phyloP scores from a whole-genome alignment of 2,797 vertebrate genomes.

The Lepilemur septentrionalis region DNA sequence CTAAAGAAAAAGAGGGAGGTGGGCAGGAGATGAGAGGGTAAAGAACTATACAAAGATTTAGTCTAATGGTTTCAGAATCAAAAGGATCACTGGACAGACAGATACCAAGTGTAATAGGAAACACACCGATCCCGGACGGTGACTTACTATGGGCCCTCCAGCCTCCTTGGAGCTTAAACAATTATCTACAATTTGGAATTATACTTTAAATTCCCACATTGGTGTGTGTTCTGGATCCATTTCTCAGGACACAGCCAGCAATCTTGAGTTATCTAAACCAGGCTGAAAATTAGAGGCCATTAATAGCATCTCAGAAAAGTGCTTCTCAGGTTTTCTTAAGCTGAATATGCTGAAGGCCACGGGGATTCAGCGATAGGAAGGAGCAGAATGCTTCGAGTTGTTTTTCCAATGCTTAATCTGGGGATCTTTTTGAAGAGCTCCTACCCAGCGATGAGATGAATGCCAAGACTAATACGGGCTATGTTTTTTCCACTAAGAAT shows the following conservation, averaged over 20 bases:
- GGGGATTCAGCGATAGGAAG: conserved; percentile 28
- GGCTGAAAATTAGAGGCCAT: conserved; percentile 54
- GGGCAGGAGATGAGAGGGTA: conserved; percentile 42
- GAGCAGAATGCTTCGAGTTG: conserved; percentile 51
- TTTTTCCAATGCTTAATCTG: conserved; percentile 68
- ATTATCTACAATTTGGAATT: conserved; percentile 81
- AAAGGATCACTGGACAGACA: conserved; percentile 83
- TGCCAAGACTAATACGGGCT: conserved; percentile 47
- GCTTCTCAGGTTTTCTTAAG: conserved; percentile 34
- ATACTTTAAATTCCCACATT: conserved; percentile 80
- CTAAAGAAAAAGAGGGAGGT: conserved; percentile 70
- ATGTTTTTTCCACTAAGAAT: conserved; percentile 50
- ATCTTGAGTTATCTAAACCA: conserved; percentile 69
- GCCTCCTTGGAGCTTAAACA: conserved; percentile 78
- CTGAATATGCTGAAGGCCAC: neutral
- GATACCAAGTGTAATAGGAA: conserved; percentile 82
- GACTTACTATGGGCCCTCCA: conserved; percentile 76
- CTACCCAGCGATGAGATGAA: conserved; percentile 43
- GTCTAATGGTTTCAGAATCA: conserved; percentile 82
- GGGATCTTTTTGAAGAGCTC: conserved; percentile 73
- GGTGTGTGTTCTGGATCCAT: conserved; percentile 76
- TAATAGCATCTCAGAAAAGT: conserved; percentile 68
- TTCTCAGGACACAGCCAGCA: conserved; percentile 61
- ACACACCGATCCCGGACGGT: conserved; percentile 79
- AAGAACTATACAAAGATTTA: conserved; percentile 85